A percentile compares a stretch with the other conserved stretches of the same genome.
Evolutionary conservation across 2,113 vertebrate genomes (phyloP).

Genomic region (Accipiter cooperii): DNA sequence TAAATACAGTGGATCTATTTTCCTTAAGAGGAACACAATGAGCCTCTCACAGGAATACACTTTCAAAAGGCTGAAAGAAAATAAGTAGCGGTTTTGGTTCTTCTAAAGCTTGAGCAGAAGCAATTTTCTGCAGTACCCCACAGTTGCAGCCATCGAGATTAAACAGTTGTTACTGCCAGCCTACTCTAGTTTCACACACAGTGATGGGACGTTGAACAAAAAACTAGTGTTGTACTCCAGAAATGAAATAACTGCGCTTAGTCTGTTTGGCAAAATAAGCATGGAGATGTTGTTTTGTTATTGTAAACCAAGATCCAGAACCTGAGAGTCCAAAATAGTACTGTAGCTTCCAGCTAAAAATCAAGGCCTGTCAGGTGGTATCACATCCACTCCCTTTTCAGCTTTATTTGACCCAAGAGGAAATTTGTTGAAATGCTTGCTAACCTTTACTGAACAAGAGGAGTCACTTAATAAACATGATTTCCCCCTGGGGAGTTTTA

Average conservation of each 20-base stretch:
- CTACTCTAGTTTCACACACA: neutral
- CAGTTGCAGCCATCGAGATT: neutral
- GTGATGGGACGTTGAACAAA: neutral
- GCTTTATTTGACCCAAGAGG: constrained; percentile 23
- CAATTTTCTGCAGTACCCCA: neutral
- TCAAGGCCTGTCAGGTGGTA: constrained; percentile 27
- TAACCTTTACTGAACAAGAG: constrained; percentile 43
- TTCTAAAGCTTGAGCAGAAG: neutral
- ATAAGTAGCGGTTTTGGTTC: neutral
- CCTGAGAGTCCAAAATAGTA: neutral
- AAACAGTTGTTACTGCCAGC: neutral
- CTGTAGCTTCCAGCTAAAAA: constrained; percentile 1
- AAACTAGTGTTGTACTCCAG: neutral
- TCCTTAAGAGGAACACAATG: neutral
- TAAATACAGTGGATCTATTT: neutral
- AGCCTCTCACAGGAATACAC: neutral
- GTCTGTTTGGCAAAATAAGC: neutral
- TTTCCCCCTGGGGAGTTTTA: constrained; percentile 18
- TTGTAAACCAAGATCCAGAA: neutral
- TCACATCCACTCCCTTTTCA: neutral
- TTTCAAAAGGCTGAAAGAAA: neutral
- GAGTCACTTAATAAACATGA: constrained; percentile 9
- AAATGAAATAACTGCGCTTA: neutral
- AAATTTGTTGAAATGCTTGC: constrained; percentile 9
- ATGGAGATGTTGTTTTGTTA: neutral